A percentile compares a stretch with the other conserved stretches of the same genome.
Conservation (phyloP, 2,797 vertebrate genomes). For the Dromococcyx pavoninus region DNA sequence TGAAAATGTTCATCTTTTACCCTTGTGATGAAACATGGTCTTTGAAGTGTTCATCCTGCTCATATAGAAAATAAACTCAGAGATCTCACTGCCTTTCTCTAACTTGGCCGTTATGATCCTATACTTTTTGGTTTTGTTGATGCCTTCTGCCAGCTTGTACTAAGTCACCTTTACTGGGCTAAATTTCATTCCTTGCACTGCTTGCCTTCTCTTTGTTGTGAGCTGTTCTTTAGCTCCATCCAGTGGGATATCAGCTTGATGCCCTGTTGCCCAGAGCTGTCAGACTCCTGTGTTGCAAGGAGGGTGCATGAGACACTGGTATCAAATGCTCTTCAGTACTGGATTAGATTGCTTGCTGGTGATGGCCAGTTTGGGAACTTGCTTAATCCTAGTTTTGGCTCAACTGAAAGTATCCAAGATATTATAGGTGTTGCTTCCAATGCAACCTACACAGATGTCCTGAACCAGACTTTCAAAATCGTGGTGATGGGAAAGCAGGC, state of each 20-base stretch:
- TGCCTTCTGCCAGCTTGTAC: background rate
- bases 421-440: background rate
- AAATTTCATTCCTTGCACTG: background rate
- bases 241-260: background rate
- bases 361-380: background rate
- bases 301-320: background rate
- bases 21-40: background rate
- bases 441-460: background rate
- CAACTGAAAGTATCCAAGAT: background rate
- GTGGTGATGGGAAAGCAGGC: background rate
- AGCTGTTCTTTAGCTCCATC: background rate
- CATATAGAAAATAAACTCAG: background rate
- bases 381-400: background rate
- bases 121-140: background rate
- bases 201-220: background rate
- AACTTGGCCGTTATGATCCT: background rate
- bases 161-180: background rate
- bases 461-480: background rate
- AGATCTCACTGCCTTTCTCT: background rate
- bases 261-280: background rate
- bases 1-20: background rate
- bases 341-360: background rate
- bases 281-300: background rate
- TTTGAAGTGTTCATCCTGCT: background rate
- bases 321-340: background rate